Evolutionary conservation across 2,113 vertebrate genomes (phyloP).

Genomic region (Tautogolabrus adspersus): DNA sequence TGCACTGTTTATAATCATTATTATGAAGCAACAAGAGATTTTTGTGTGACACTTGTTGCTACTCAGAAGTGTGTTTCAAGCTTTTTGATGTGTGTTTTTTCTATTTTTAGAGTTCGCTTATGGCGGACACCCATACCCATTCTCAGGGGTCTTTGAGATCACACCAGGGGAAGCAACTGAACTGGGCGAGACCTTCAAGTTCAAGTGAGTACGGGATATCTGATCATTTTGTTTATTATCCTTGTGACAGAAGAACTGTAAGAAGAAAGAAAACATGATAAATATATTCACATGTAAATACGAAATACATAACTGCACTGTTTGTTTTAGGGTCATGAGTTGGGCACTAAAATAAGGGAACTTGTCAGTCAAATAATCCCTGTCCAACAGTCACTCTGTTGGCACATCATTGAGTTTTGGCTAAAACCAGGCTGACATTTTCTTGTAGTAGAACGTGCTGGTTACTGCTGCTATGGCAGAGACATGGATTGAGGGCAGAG

Average conservation of each 20-base stretch:
- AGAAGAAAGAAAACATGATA: no score
- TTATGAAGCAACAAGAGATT: no score
- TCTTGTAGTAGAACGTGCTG: not conserved
- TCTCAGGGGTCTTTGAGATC: constrained; percentile 99
- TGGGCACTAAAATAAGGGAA: not conserved
- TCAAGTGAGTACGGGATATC: constrained; percentile 90
- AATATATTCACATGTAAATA: no score
- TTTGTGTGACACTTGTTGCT: not conserved
- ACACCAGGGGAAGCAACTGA: constrained; percentile 96
- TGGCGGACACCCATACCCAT: constrained; percentile 97
- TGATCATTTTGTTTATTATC: not conserved
- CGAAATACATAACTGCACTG: no score
- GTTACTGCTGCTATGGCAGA: not conserved
- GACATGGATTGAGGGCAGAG: not conserved
- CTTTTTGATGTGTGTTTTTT: not conserved
- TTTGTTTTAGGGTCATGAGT: not conserved
- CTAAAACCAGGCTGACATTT: not conserved
- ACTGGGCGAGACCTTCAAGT: constrained; percentile 98
- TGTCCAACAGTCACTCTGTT: not conserved
- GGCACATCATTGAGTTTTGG: not conserved
- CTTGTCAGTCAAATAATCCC: not conserved
- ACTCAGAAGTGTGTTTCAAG: not conserved
- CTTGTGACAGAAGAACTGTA: no score
- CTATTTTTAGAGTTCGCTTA: constrained; percentile 94
- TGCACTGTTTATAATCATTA: not conserved